phyloP scores from a whole-genome alignment of 64 coral and sea anemone species.

The Astreopora myriophthalma region DNA sequence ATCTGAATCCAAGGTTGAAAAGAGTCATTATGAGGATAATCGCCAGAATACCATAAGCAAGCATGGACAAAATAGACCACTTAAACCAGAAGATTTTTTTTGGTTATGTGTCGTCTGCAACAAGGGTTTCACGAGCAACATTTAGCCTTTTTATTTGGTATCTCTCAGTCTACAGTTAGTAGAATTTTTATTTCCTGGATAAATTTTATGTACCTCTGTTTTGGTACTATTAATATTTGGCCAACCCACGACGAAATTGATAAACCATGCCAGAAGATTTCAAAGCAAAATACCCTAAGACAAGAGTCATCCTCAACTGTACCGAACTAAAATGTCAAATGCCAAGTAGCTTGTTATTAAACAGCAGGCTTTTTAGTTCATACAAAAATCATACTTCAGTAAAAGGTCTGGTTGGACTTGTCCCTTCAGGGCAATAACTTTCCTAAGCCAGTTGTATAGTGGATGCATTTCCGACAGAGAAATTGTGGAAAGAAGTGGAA shows the following conservation, averaged over 20 bases:
- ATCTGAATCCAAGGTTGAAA: too few relatives aligned
- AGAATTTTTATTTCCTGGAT: background rate
- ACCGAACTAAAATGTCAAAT: background rate
- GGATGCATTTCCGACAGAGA: background rate
- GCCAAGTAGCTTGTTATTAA: background rate
- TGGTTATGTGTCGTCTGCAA: too few relatives aligned
- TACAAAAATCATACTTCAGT: background rate
- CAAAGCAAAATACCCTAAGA: conserved; percentile 10
- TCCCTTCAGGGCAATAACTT: background rate
- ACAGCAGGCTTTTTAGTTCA: background rate
- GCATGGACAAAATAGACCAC: too few relatives aligned
- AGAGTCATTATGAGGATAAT: too few relatives aligned
- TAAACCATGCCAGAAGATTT: conserved; percentile 6
- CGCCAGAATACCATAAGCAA: too few relatives aligned
- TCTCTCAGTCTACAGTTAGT: too few relatives aligned
- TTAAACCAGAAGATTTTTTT: too few relatives aligned
- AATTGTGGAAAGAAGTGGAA: background rate
- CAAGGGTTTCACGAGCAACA: too few relatives aligned
- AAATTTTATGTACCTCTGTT: background rate
- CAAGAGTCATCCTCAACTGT: conserved; percentile 19
- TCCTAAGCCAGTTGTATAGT: background rate
- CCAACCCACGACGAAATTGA: background rate
- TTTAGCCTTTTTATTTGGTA: too few relatives aligned
- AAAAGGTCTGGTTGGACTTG: background rate
- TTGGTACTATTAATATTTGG: background rate